Evolutionary conservation across 2,113 vertebrate genomes (phyloP).

Genomic region (Gobiocypris rarus): DNA sequence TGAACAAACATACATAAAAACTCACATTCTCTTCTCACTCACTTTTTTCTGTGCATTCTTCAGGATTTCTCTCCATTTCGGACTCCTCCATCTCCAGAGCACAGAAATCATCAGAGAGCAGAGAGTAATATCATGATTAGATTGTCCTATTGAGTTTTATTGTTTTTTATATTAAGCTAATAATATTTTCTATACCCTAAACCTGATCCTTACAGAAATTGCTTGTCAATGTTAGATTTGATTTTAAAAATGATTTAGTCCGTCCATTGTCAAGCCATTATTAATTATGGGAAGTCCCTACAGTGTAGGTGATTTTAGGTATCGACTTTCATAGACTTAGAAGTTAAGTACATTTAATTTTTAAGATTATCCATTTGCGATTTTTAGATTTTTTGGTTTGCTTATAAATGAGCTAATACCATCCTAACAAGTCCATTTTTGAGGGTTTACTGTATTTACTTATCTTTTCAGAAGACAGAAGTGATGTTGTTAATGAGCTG

Average conservation of each 20-base stretch:
- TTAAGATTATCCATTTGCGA: no score
- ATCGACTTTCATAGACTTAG: no score
- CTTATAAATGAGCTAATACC: background rate
- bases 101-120: slow-evolving; percentile 11
- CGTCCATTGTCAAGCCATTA: background rate
- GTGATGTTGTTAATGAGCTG: slow-evolving; percentile 83
- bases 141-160: no score
- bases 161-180: background rate
- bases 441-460: background rate
- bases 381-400: no score
- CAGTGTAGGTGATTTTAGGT: background rate
- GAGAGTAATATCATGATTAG: slow-evolving; percentile 6
- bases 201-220: background rate
- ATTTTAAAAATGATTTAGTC: background rate
- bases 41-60: background rate
- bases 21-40: background rate
- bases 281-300: background rate
- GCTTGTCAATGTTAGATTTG: background rate
- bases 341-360: no score
- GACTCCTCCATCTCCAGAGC: background rate
- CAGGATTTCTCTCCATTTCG: background rate
- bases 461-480: slow-evolving; percentile 14
- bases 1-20: background rate
- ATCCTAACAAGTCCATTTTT: background rate
- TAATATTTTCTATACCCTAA: background rate